Evolutionary conservation across 2,113 vertebrate genomes (phyloP).

Genomic region (Datnioides undecimradiatus): DNA sequence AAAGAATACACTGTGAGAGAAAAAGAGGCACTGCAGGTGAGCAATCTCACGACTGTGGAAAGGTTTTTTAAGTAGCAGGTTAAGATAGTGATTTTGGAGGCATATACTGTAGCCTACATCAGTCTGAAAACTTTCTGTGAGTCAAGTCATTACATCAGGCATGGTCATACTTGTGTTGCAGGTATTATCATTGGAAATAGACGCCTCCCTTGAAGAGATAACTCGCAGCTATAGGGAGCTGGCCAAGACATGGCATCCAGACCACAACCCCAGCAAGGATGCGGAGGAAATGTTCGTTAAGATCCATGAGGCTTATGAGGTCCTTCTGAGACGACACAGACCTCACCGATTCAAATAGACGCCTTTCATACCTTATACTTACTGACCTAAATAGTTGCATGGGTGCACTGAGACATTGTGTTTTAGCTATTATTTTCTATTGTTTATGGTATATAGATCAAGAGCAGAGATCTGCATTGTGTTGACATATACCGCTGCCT

Average conservation of each 20-base stretch:
- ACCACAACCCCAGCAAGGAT: slow-evolving; percentile 88
- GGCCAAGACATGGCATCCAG: slow-evolving; percentile 92
- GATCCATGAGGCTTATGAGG: slow-evolving; percentile 90
- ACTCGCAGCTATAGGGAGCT: slow-evolving; percentile 86
- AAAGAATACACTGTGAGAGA: slow-evolving; percentile 85
- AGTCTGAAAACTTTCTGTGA: neutral
- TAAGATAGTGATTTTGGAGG: neutral
- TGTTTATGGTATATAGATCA: neutral
- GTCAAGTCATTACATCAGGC: neutral
- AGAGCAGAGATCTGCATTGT: neutral
- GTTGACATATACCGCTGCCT: neutral
- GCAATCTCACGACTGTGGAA: neutral
- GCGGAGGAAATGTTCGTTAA: slow-evolving; percentile 88
- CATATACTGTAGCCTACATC: neutral
- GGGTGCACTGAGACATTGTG: neutral
- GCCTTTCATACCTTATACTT: neutral
- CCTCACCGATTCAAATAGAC: slow-evolving; percentile 64
- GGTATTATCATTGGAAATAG: slow-evolving; percentile 85
- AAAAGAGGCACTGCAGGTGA: slow-evolving; percentile 87
- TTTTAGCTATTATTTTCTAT: neutral
- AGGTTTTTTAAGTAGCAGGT: neutral
- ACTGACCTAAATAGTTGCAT: neutral
- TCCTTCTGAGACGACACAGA: slow-evolving; percentile 77
- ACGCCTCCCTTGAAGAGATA: slow-evolving; percentile 87
- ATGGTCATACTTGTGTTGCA: slow-evolving; percentile 63